Conservation (phyloP, 2,888 invertebrate genomes). For the Papilio gigon region DNA sequence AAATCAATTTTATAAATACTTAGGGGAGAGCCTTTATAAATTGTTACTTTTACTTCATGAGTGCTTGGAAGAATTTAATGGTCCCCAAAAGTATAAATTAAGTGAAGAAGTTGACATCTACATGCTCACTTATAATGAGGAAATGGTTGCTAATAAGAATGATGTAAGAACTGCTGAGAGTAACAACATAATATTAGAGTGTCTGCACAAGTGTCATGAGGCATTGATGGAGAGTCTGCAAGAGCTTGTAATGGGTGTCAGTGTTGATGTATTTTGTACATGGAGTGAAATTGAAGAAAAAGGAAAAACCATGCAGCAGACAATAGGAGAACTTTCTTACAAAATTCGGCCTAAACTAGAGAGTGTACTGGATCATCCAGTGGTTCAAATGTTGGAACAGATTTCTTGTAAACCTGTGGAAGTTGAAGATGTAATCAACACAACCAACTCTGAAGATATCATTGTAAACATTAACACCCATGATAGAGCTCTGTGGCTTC, state of each 20-base stretch:
- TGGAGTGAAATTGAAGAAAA: slow-evolving; percentile 74
- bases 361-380: slow-evolving; percentile 59
- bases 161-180: slow-evolving; percentile 54
- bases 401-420: slow-evolving; percentile 66
- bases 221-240: slow-evolving; percentile 63
- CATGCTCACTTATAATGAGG: slow-evolving; percentile 57
- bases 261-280: slow-evolving; percentile 73
- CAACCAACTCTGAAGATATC: slow-evolving; percentile 55
- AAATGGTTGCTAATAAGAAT: slow-evolving; percentile 48
- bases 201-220: slow-evolving; percentile 59
- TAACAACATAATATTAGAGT: slow-evolving; percentile 56
- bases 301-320: slow-evolving; percentile 67
- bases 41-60: slow-evolving; percentile 55
- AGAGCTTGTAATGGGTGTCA: slow-evolving; percentile 68
- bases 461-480: slow-evolving; percentile 58
- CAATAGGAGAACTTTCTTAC: slow-evolving; percentile 67
- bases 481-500: slow-evolving; percentile 61
- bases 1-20: slow-evolving; percentile 63
- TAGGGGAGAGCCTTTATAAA: slow-evolving; percentile 60
- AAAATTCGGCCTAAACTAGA: slow-evolving; percentile 56
- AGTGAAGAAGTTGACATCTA: slow-evolving; percentile 56
- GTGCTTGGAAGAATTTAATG: slow-evolving; percentile 56
- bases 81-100: slow-evolving; percentile 52
- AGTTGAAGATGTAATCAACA: slow-evolving; percentile 62
- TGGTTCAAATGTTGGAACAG: slow-evolving; percentile 65